Evolutionary conservation across 2,113 vertebrate species (phyloP).

Genomic region (Capreolus pygargus): DNA sequence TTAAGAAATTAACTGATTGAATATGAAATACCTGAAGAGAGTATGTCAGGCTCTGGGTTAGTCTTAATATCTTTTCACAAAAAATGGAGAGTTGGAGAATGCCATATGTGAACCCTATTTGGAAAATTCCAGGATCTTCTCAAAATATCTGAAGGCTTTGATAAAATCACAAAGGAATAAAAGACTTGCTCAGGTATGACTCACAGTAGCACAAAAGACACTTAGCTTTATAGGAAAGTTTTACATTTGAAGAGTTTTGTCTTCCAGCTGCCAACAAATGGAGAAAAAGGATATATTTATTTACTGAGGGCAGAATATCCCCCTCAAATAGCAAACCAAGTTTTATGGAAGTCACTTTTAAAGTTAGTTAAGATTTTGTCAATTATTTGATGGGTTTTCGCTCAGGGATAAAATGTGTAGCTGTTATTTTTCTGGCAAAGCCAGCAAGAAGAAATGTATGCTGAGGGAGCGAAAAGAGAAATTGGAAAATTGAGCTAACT

Average conservation of each 20-base stretch:
- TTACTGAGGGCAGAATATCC: slow-evolving; percentile 59
- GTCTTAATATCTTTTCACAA: not conserved
- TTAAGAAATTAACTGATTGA: not conserved
- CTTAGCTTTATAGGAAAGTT: slow-evolving; percentile 62
- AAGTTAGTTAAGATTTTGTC: slow-evolving; percentile 79
- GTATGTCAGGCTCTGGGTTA: not conserved
- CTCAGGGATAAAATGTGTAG: slow-evolving; percentile 81
- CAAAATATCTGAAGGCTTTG: slow-evolving; percentile 56
- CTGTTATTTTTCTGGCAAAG: slow-evolving; percentile 77
- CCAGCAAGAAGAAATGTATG: slow-evolving; percentile 73
- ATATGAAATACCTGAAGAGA: not conserved
- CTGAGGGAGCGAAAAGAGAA: slow-evolving; percentile 63
- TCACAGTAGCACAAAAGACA: slow-evolving; percentile 66
- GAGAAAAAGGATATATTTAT: slow-evolving; percentile 11
- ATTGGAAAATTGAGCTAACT: slow-evolving; percentile 73
- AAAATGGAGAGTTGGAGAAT: not conserved
- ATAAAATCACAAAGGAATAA: slow-evolving; percentile 60
- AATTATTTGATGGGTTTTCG: slow-evolving; percentile 80
- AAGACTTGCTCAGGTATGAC: slow-evolving; percentile 26
- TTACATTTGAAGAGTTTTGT: slow-evolving; percentile 62
- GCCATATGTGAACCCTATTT: not conserved
- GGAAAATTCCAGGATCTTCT: slow-evolving; percentile 34
- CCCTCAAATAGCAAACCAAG: slow-evolving; percentile 61
- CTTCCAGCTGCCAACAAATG: slow-evolving; percentile 62
- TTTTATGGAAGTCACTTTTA: slow-evolving; percentile 77